phyloP scores from a whole-genome alignment of 2,113 vertebrate species.

The Hipposideros armiger region DNA sequence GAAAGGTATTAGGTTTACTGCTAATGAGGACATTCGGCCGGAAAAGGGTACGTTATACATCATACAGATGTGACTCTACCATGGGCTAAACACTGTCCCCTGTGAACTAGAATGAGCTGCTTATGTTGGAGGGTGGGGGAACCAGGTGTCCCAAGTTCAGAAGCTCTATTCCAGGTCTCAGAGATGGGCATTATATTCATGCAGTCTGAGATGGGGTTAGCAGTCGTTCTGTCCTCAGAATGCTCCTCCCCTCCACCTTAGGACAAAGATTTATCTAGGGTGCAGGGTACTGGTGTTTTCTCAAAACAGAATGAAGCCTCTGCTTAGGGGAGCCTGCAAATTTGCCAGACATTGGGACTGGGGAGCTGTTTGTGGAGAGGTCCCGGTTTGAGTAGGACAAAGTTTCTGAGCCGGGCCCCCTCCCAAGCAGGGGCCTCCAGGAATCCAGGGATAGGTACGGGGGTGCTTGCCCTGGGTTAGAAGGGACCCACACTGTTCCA shows the following conservation, averaged over 20 bases:
- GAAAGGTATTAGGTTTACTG: slow-evolving; percentile 97
- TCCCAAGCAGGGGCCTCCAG: not conserved
- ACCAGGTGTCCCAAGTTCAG: not conserved
- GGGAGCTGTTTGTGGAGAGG: not conserved
- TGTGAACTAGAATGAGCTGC: slow-evolving; percentile 50
- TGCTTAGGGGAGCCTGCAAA: not conserved
- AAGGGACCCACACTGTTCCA: not conserved
- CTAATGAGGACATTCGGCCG: slow-evolving; percentile 95
- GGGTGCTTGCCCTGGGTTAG: not conserved
- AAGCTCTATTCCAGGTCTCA: not conserved
- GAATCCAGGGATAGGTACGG: not conserved
- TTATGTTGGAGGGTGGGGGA: not conserved
- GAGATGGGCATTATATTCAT: not conserved
- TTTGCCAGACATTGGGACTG: not conserved
- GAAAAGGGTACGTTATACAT: slow-evolving; percentile 93
- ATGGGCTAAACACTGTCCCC: slow-evolving; percentile 55
- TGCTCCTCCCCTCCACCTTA: not conserved
- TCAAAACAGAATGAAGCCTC: not conserved
- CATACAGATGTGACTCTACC: slow-evolving; percentile 23
- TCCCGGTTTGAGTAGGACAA: not conserved
- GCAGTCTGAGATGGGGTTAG: not conserved
- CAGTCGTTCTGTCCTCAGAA: slow-evolving; percentile 13
- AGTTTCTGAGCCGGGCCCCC: not conserved
- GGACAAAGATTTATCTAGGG: slow-evolving; percentile 27
- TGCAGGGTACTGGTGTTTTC: not conserved